phyloP scores from a whole-genome alignment of 1,140 invertebrate species.

The Drosophila nebulosa region DNA sequence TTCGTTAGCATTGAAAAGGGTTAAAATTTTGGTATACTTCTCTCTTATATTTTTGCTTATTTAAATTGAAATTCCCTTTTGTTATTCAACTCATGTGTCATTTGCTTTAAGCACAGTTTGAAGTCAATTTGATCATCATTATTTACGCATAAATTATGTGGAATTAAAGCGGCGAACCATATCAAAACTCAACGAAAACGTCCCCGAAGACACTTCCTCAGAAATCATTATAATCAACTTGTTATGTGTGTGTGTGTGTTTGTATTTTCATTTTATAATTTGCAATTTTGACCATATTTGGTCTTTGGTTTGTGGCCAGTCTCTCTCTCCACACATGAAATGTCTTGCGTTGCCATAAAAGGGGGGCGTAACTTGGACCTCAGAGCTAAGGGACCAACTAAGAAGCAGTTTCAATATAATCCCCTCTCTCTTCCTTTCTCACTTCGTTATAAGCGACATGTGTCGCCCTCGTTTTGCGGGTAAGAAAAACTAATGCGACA shows the following conservation, averaged over 20 bases:
- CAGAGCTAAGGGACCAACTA: constrained; percentile 39
- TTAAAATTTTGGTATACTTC: too few relatives aligned
- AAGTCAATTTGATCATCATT: constrained; percentile 57
- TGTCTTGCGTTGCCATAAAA: constrained; percentile 37
- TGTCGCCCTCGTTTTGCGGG: constrained; percentile 1
- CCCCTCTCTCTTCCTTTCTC: not conserved
- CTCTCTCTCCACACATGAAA: constrained; percentile 9
- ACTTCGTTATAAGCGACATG: constrained; percentile 37
- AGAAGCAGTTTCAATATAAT: constrained; percentile 16
- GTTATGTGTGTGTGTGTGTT: not conserved
- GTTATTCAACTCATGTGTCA: not conserved
- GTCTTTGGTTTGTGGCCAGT: constrained; percentile 13
- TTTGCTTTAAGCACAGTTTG: not conserved
- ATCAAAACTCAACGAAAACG: not conserved
- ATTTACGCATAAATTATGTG: constrained; percentile 70
- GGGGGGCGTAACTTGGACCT: constrained; percentile 16
- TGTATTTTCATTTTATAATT: not conserved
- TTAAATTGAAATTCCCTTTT: not conserved
- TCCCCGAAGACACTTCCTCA: constrained; percentile 38
- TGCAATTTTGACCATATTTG: constrained; percentile 74
- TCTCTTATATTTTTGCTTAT: not conserved
- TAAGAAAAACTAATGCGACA: constrained; percentile 49
- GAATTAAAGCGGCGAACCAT: constrained; percentile 47
- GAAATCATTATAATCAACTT: constrained; percentile 54
- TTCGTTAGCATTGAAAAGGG: too few relatives aligned